Evolutionary conservation across 2,797 vertebrate genomes (phyloP), one percentile per base, ranked within the genome.

Genomic region (Cossypha heuglini): DNA sequence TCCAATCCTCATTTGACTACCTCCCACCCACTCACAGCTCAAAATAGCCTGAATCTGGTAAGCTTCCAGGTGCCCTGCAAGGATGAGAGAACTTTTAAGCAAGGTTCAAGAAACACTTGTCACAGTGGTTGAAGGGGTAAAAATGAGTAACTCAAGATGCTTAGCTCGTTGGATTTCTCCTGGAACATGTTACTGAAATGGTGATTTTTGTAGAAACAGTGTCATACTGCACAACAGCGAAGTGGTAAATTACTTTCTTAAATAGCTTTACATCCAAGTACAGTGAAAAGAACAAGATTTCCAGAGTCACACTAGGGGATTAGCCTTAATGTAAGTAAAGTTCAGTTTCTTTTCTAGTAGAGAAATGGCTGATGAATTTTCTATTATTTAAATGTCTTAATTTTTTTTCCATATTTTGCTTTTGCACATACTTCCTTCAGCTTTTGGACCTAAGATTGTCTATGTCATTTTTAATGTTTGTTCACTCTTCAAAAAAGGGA

Each of bases 101-200:
- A 81, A 93, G 28, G 86, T 90, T 95, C 73, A 94, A 90, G 69
- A 96, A 95, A 95, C 6, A 31, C 71, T 92, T 94, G 74, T 86
- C 88, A 76, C 38, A 88, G 69, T 68, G 66, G 86, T 92, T 59
- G 67, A 96, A 96, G 71, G 80, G 66, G 55, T 94, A 95, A 94
- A 95, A 95, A 93, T 85, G 37, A 93, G 55, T 96, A 94, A 85
- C 45, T 94, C 71, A 67, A 94, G 71, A 94, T 94, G 45, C 62
- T 93, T 86, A 90, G 21, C 43, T 90, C 55, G 38, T 75, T 88
- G 86, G 26, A 90, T 93, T 94, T 96, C 69, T 93, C 68, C 68
- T 78, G 86, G 71, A 94, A 93, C 72, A 80, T 91, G 87, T 77
- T 95, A 80, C 58, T 10, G 25, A 94, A 93, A 90, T 80, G n/a